phyloP scores from a whole-genome alignment of 2,113 vertebrate species.

The Colossoma macropomum region DNA sequence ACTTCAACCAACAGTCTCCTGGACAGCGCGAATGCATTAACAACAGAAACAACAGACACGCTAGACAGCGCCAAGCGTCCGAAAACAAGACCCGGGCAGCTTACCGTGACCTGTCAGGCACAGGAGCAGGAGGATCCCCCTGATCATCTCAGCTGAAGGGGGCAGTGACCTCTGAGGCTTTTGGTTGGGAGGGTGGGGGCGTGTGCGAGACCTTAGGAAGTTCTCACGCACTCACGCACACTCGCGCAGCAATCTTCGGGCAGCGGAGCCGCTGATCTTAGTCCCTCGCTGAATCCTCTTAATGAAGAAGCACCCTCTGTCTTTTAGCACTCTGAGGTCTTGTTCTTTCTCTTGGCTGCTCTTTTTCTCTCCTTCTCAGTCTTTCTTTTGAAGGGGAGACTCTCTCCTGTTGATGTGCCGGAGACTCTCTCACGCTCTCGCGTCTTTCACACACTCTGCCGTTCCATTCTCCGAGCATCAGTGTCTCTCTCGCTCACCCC shows the following conservation, averaged over 20 bases:
- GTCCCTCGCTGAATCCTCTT: slow-evolving; percentile 39
- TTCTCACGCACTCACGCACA: slow-evolving; percentile 69
- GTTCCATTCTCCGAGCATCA: slow-evolving; percentile 72
- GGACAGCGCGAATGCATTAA: neutral
- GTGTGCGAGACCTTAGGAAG: slow-evolving; percentile 58
- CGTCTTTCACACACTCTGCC: slow-evolving; percentile 60
- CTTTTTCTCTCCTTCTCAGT: slow-evolving; percentile 56
- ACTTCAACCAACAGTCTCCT: neutral
- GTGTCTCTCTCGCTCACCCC: slow-evolving; percentile 54
- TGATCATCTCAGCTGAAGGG: slow-evolving; percentile 69
- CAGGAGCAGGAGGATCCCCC: slow-evolving; percentile 68
- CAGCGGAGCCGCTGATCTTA: slow-evolving; percentile 39
- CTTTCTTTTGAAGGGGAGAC: slow-evolving; percentile 37
- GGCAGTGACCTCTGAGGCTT: slow-evolving; percentile 66
- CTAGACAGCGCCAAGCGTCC: slow-evolving; percentile 9
- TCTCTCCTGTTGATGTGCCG: slow-evolving; percentile 64
- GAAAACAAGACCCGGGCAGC: slow-evolving; percentile 53
- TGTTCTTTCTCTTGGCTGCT: slow-evolving; percentile 52
- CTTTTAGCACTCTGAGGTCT: neutral
- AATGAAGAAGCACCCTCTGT: slow-evolving; percentile 26
- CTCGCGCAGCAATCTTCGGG: slow-evolving; percentile 36
- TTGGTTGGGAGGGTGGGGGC: slow-evolving; percentile 46
- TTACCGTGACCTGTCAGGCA: slow-evolving; percentile 77
- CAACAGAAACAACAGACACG: slow-evolving; percentile 13
- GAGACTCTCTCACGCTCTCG: slow-evolving; percentile 62